Base-by-base conservation (phyloP, 2,888 invertebrate species). In the Synergus itoensis region DNA sequence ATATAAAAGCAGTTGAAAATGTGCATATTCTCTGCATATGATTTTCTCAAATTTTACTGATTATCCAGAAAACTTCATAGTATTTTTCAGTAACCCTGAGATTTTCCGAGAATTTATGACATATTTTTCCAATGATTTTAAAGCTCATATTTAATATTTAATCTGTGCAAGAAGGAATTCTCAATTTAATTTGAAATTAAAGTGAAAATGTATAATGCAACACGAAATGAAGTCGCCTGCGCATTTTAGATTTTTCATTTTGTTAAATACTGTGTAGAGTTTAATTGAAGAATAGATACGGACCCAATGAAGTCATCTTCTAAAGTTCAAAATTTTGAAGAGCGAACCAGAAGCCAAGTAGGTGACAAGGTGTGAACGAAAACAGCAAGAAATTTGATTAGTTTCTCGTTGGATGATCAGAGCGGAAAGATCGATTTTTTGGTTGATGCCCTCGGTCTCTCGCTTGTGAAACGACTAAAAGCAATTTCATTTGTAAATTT, bases 401-500 rank as follows among this genome's bases (percentile, higher is more conserved):
- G 81, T 85, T 86, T 84, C 82, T 81, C 79, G 78, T 79, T 80
- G 76, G 80, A 41, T 77, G 67, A 76, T 62, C 69, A 75, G 76
- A n/a, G 63, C 53, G 76, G 67, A 63, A 48, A 64, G 78, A 84
- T 84, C 82, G 84, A 83, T 84, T 84, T 83, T 83, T 83, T 79
- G 81, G 80, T 53, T 67, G 78, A 81, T 78, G 76, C 67, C 75
- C 73, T 16, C 5, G n/a, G 18, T 9, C 12, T 73, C 11, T 53
- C 73, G 73, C 21, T 73, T 48, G 53, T 53, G 80, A 82, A 83
- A 82, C 80, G 81, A 84, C 83, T 84, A 84, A 87, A 85, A 81
- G 80, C 85, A 86, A 87, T 87, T 87, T 87, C 78, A 85, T 85
- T 87, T 87, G 85, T 87, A 87, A 87, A 87, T 87, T 87, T 79